These are phyloP conservation scores for Chrysopa pallens DNA, from an alignment of 1,140 invertebrate genomes.

Conservation along the genomic window DNA sequence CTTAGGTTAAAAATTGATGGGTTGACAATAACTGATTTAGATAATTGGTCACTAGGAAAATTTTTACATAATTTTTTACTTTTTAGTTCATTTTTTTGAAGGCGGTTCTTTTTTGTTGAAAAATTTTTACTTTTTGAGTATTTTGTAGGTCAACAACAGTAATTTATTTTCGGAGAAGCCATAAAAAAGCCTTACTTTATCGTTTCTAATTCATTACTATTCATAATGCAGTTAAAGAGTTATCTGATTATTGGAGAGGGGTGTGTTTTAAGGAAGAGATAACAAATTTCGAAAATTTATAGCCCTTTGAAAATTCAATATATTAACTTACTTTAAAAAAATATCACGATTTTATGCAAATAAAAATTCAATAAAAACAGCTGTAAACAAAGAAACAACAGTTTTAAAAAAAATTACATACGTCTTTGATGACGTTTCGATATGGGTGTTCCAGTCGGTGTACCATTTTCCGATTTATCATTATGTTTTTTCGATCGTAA, in stretches of 20 bases:
- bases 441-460: constrained; percentile 12
- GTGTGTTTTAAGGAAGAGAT: not conserved
- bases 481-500: constrained; percentile 12
- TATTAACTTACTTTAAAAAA: not conserved
- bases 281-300: not conserved
- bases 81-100: no score
- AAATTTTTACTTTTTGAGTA: no score
- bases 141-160: no score
- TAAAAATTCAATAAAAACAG: not conserved
- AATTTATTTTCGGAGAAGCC: no score
- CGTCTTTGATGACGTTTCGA: constrained; percentile 11
- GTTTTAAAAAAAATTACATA: constrained; percentile 3
- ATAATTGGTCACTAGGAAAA: no score
- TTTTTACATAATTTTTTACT: no score
- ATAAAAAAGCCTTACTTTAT: no score
- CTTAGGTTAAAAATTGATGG: no score
- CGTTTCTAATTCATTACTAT: no score
- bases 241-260: not conserved
- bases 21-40: no score
- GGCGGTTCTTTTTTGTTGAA: no score
- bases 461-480: constrained; percentile 3
- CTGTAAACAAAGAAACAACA: not conserved
- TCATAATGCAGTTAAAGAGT: no score
- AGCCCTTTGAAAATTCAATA: not conserved
- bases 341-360: not conserved